phyloP scores from a whole-genome alignment of 2,113 vertebrate genomes.

The Gymnogyps californianus region DNA sequence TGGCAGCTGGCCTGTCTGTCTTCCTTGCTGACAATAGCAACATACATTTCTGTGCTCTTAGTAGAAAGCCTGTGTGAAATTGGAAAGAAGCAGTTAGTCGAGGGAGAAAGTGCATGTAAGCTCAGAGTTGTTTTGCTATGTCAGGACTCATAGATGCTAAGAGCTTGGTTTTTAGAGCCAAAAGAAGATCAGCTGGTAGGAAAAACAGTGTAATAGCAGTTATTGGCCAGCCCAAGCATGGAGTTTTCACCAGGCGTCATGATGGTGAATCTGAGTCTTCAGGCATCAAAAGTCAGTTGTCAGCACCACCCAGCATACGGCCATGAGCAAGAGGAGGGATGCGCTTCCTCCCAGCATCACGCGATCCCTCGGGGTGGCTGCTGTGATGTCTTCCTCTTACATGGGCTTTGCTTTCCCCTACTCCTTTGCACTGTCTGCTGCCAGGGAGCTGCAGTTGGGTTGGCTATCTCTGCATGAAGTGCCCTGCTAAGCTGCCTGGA shows the following conservation, averaged over 20 bases:
- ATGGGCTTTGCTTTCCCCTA: background rate
- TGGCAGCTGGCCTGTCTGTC: conserved; percentile 17
- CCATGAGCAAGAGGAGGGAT: background rate
- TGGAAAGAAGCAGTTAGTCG: background rate
- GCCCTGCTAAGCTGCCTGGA: background rate
- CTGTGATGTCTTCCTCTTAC: background rate
- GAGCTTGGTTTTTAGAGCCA: background rate
- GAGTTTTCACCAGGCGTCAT: background rate
- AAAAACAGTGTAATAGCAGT: background rate
- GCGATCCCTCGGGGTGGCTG: fast-evolving
- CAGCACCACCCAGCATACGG: background rate
- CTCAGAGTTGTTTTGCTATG: background rate
- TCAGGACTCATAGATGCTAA: background rate
- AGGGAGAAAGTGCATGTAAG: background rate
- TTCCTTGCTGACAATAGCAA: background rate
- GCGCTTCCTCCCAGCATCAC: background rate
- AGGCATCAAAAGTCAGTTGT: background rate
- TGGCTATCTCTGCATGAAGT: background rate
- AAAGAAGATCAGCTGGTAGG: background rate
- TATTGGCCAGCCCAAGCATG: fast-evolving
- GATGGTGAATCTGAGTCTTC: background rate
- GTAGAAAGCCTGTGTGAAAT: background rate
- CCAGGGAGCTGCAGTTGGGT: background rate
- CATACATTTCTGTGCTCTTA: background rate
- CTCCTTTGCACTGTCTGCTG: background rate